These are phyloP conservation scores for Macrobrachium rosenbergii DNA, from an alignment of 1,140 invertebrate species.

Conservation along the genomic window DNA sequence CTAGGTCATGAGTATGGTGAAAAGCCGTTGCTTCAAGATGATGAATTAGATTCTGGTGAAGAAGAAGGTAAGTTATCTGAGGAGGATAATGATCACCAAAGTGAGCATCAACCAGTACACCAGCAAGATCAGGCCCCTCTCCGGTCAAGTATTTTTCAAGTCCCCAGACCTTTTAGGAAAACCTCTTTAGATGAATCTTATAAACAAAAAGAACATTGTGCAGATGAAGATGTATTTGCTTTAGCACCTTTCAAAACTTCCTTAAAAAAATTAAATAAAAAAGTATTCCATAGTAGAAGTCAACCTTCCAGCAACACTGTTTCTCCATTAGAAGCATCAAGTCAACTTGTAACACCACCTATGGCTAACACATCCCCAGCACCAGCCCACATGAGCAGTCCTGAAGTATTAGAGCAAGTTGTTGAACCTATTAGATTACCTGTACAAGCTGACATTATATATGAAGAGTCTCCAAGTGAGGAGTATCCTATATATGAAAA, in stretches of 20 bases:
- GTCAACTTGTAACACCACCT: constrained; percentile 50
- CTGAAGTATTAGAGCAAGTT: constrained; percentile 36
- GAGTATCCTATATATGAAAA: constrained; percentile 68
- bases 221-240: constrained; percentile 79
- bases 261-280: constrained; percentile 67
- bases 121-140: constrained; percentile 13
- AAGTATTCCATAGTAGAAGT: constrained; percentile 65
- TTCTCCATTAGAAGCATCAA: constrained; percentile 65
- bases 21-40: constrained; percentile 82
- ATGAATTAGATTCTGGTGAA: constrained; percentile 81
- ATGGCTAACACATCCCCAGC: constrained; percentile 49
- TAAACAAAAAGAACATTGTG: constrained; percentile 55
- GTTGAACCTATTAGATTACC: constrained; percentile 45
- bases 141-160: constrained; percentile 40
- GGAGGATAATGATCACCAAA: constrained; percentile 64
- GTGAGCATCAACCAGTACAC: constrained; percentile 1
- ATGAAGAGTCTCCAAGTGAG: constrained; percentile 64
- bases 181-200: constrained; percentile 52
- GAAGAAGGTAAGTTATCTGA: constrained; percentile 70
- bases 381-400: constrained; percentile 38
- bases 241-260: constrained; percentile 80
- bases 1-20: constrained; percentile 86
- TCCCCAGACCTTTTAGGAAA: constrained; percentile 62
- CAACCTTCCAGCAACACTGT: constrained; percentile 67
- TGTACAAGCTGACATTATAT: constrained; percentile 63